phyloP scores from a whole-genome alignment of 2,113 vertebrate genomes.

The Mola mola region DNA sequence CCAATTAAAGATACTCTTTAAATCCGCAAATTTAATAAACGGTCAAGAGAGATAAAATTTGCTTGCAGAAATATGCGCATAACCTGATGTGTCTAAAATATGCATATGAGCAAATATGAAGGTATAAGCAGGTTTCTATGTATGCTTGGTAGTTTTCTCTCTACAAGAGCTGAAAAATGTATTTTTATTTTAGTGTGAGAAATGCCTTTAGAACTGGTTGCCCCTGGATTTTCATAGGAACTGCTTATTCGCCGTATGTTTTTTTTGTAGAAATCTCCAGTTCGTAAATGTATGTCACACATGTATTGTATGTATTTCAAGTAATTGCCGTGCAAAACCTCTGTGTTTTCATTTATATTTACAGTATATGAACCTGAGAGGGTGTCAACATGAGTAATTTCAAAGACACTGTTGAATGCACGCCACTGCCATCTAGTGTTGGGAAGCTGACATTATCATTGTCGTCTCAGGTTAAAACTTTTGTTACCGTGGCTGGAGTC shows the following conservation, averaged over 20 bases:
- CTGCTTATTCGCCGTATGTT: too few relatives aligned
- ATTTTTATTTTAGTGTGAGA: too few relatives aligned
- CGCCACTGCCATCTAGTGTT: conserved; percentile 39
- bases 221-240: too few relatives aligned
- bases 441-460: neutral
- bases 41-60: too few relatives aligned
- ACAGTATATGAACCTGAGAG: neutral
- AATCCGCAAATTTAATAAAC: too few relatives aligned
- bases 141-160: neutral
- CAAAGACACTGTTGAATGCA: neutral
- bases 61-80: neutral
- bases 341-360: too few relatives aligned
- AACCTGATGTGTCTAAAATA: too few relatives aligned
- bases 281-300: too few relatives aligned
- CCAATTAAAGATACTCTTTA: too few relatives aligned
- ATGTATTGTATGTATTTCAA: neutral
- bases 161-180: neutral
- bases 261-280: too few relatives aligned
- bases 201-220: too few relatives aligned
- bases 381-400: neutral
- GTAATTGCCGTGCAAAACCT: too few relatives aligned
- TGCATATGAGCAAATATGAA: neutral
- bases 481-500: conserved; percentile 92
- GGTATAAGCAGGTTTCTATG: neutral
- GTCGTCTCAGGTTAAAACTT: conserved; percentile 85